Base-by-base conservation (phyloP, 2,888 invertebrate species). In the Onthophagus sagittarius region DNA sequence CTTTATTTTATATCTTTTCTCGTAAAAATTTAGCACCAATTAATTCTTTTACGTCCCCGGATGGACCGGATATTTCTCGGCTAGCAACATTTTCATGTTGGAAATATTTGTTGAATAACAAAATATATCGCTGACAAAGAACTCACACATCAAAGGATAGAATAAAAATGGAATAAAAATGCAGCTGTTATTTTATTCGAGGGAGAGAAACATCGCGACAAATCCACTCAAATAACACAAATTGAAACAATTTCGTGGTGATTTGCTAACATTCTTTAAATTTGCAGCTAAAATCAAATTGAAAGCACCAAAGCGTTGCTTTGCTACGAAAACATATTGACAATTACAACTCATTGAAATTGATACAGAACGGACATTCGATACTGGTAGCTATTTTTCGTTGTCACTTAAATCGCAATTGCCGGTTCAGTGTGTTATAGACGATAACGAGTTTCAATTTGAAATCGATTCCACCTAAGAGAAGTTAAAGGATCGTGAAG, bases 11-110 rank as follows among this genome's bases (percentile, higher is more conserved):
- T 67, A 67, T 67, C 67, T 23, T n/a, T 32, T 6, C 23, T 67
- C 67, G 67, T 67, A 67, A 67, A 67, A 32, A 67, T 67, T 67
- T 67, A 67, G 67, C 32, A 23, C 67, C 67, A 67, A 67, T 67
- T 67, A 67, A 32, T 67, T 15, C 70, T 70, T 70, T 70, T 70
- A 39, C 39, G 39, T 7, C 11, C 39, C 11, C 4, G 6, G 39
- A 53, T 4, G 11, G 39, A 53, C 7, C 9, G 9, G 39, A 53
- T 53, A 9, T 53, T 53, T 23, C 23, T 23, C 2, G 11, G 39
- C 39, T 53, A 9, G 39, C 39, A 53, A 53, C 39, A 53, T 53
- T 53, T 53, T 53, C 9, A 53, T 53, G 11, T 53, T 11, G 39
- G 5, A 53, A 53, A 53, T 53, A 53, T 53, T 53, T 53, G 39